Conservation (phyloP, 2,113 vertebrate genomes). For the Misgurnus mizolepis region DNA sequence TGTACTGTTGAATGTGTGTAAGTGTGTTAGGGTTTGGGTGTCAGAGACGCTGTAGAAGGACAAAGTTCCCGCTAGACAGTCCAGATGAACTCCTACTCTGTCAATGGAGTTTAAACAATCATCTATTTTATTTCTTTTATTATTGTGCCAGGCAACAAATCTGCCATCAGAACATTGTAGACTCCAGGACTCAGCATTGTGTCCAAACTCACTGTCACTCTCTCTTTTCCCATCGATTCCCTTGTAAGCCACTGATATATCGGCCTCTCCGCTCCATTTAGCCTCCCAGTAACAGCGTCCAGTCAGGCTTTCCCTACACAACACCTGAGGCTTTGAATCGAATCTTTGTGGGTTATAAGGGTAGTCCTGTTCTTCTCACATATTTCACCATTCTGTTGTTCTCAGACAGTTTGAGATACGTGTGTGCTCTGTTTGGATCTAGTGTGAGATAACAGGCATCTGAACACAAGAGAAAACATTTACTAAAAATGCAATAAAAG, state of each 20-base stretch:
- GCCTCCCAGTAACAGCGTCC: background rate
- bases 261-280: background rate
- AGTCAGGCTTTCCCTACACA: constrained; percentile 27
- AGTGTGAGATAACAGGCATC: constrained; percentile 24
- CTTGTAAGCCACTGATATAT: constrained; percentile 24
- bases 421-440: constrained; percentile 27
- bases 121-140: background rate
- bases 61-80: constrained; percentile 22
- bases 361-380: background rate
- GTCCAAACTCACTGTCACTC: background rate
- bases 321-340: background rate
- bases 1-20: no score
- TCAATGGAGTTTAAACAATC: background rate
- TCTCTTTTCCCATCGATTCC: background rate
- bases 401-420: background rate
- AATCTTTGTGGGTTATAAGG: constrained; percentile 20
- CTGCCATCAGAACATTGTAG: background rate
- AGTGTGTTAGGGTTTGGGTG: no score
- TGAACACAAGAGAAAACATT: background rate
- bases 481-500: no score
- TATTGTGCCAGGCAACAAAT: background rate
- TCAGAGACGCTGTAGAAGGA: background rate
- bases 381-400: background rate
- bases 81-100: constrained; percentile 31
- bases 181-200: constrained; percentile 5